Evolutionary conservation across 2,113 vertebrate species (phyloP), one percentile per base, ranked within the genome.

Genomic region (Tragelaphus imberbis): DNA sequence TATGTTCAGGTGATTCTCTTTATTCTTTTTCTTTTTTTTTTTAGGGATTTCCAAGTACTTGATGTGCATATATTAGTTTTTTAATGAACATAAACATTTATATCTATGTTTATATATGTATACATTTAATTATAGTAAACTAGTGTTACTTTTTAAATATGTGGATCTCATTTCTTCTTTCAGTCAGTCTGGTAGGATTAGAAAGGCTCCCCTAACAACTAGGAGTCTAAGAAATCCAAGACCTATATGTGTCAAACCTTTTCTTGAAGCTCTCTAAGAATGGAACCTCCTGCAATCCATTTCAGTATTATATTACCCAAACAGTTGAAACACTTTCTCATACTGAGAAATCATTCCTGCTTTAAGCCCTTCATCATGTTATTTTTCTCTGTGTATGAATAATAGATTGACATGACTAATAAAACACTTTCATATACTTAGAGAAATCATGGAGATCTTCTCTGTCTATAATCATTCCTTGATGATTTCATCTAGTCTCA

Each of bases 401-500:
- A 81, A 86, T 36, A 86, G 90, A 61, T 53, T 68, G 61, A 87
- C 61, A 68, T 25, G 56, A 79, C 17, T 87, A 95, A 95, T 71
- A 49, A 96, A 95, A 55, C 8, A 53, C 9, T 87, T 92, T 53
- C 36, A 59, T n/a, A 49, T 49, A 89, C 80, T 80, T 68, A 91
- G 68, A 91, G 81, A 94, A 94, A 94, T 88, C 92, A 94, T 19
- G n/a, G 1, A 27, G 56, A 36, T 92, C n/a, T 86, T 86, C 81
- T 94, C 68, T 88, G 55, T 75, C 49, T 49, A 56, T 1, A 61
- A 10, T 59, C 56, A 63, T 65, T 6, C 40, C 19, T 79, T 87
- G 71, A 53, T 53, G 27, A 61, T 84, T 79, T 49, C 23, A 17
- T 93, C 51, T 59, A 56, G 55, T 87, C 19, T 92, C 14, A 59